Percentiles rank a stretch among this genome's conserved stretches.
phyloP scores from a whole-genome alignment of 2,113 vertebrate genomes.

The Silurus glanis region DNA sequence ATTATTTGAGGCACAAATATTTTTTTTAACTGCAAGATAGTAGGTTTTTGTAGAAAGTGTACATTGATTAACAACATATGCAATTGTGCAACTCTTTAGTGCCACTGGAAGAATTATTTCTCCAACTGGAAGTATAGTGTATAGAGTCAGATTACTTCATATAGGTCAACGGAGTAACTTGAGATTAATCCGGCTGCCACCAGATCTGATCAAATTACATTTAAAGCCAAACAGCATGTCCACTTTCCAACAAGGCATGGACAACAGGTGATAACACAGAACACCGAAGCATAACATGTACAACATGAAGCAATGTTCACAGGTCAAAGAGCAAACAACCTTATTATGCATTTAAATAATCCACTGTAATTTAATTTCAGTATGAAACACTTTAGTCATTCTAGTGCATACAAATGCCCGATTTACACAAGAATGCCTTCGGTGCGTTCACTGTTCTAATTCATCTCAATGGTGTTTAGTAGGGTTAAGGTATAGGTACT shows the following conservation, averaged over 20 bases:
- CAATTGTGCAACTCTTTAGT: not conserved
- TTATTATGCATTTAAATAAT: slow-evolving; percentile 13
- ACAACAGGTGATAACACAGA: not conserved
- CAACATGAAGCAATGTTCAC: not conserved
- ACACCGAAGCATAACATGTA: not conserved
- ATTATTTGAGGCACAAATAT: not conserved
- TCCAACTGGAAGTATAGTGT: not conserved
- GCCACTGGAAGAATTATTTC: not conserved
- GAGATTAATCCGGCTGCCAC: not conserved
- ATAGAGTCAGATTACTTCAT: not conserved
- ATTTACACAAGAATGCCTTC: too few species aligned
- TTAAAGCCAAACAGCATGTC: not conserved
- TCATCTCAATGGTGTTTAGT: too few species aligned
- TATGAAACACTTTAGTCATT: not conserved
- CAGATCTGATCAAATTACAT: not conserved
- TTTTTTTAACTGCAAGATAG: not conserved
- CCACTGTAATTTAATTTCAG: not conserved
- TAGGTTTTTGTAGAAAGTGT: not conserved
- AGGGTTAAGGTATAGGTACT: too few species aligned
- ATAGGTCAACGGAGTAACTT: not conserved
- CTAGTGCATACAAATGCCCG: not conserved
- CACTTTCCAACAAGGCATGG: not conserved
- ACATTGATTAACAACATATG: not conserved
- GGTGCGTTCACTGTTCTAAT: too few species aligned
- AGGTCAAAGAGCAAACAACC: not conserved